Percentiles rank a stretch among this genome's conserved stretches.
Evolutionary conservation across 2,113 vertebrate species (phyloP).

Genomic region (Ascaphus truei): DNA sequence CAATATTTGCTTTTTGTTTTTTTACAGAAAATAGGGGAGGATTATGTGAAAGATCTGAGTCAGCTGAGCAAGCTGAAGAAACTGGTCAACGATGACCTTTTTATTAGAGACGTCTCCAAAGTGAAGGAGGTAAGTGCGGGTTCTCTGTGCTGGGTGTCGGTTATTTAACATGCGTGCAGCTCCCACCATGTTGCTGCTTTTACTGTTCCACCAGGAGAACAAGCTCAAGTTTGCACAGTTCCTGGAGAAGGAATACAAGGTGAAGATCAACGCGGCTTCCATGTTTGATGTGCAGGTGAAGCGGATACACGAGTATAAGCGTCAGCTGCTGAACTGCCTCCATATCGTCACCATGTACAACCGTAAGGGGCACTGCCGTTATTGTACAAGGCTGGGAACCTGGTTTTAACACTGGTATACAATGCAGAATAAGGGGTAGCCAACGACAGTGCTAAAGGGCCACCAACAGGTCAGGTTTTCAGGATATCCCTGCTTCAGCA

Average conservation of each 20-base stretch:
- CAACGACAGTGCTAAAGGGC: too few species aligned
- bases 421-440: too few species aligned
- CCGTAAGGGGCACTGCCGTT: too few species aligned
- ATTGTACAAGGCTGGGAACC: too few species aligned
- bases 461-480: too few species aligned
- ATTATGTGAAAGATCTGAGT: constrained; percentile 85
- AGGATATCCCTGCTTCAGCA: too few species aligned
- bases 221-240: constrained; percentile 86
- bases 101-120: constrained; percentile 82
- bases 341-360: constrained; percentile 94
- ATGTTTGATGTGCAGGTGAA: constrained; percentile 97
- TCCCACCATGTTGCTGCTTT: background rate
- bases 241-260: constrained; percentile 84
- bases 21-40: constrained; percentile 85
- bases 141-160: background rate
- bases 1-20: background rate
- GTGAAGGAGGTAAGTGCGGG: constrained; percentile 81
- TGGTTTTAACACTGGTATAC: too few species aligned
- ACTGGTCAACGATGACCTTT: constrained; percentile 67
- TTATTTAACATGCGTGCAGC: fast-evolving
- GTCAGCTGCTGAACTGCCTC: constrained; percentile 93
- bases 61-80: constrained; percentile 74
- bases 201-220: constrained; percentile 75
- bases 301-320: constrained; percentile 95
- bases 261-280: constrained; percentile 87